Conservation (phyloP, 2,888 invertebrate species). For the Philereme vetulata region DNA sequence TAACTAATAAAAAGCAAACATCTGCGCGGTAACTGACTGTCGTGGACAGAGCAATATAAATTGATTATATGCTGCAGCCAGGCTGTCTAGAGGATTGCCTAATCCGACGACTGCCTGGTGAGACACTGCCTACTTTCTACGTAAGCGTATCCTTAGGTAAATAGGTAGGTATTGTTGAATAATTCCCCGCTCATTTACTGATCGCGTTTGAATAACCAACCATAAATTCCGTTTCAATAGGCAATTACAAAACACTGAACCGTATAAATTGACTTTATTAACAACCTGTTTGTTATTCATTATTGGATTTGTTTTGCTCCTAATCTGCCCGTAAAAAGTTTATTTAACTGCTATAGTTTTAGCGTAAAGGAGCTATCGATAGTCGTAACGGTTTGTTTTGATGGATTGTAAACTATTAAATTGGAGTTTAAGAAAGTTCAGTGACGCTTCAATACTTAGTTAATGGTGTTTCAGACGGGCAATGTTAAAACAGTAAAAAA, state of each 20-base stretch:
- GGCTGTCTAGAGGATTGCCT: too few species aligned
- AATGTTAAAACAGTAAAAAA: too few species aligned
- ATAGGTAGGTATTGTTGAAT: slow-evolving; percentile 17
- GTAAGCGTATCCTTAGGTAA: neutral
- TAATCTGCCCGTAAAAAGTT: slow-evolving; percentile 60
- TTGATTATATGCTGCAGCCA: too few species aligned
- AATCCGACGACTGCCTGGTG: neutral
- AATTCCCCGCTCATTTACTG: slow-evolving; percentile 22
- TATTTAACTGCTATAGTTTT: slow-evolving; percentile 45
- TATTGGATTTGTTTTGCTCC: slow-evolving; percentile 48
- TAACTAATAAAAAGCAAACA: too few species aligned
- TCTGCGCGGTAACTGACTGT: too few species aligned
- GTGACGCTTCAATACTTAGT: too few species aligned
- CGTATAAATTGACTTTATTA: slow-evolving; percentile 43
- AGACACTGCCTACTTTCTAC: neutral
- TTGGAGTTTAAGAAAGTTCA: neutral
- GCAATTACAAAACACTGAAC: slow-evolving; percentile 38
- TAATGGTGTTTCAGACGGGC: too few species aligned
- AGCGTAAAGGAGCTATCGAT: slow-evolving; percentile 43
- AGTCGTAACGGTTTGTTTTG: slow-evolving; percentile 11
- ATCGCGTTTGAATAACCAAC: slow-evolving; percentile 22
- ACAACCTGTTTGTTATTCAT: slow-evolving; percentile 47
- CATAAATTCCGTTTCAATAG: slow-evolving; percentile 25
- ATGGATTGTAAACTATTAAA: slow-evolving; percentile 6
- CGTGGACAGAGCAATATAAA: too few species aligned